Evolutionary conservation across 2,888 invertebrate species (phyloP).

Genomic region (Melitaea athalia): DNA sequence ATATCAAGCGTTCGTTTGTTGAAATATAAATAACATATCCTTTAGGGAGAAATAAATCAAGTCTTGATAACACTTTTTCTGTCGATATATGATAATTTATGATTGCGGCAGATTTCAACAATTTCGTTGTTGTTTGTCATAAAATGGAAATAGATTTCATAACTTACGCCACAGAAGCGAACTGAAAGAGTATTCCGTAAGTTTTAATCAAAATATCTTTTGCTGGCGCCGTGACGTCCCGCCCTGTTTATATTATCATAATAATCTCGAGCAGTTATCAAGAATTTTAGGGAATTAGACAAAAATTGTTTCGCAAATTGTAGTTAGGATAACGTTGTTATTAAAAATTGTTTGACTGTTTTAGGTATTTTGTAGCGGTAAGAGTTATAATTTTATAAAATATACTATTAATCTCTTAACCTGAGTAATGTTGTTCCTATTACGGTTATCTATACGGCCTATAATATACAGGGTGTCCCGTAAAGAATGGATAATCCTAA

Average conservation of each 20-base stretch:
- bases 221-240: slow-evolving; percentile 25
- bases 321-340: background rate
- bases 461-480: too few species aligned
- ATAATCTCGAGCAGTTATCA: slow-evolving; percentile 21
- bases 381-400: background rate
- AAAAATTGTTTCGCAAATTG: background rate
- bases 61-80: background rate
- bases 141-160: slow-evolving; percentile 4
- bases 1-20: too few species aligned
- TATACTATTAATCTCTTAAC: background rate
- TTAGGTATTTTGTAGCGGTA: background rate
- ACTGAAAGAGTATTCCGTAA: slow-evolving; percentile 28
- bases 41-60: background rate
- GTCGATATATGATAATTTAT: background rate
- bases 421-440: too few species aligned
- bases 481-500: too few species aligned
- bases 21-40: too few species aligned
- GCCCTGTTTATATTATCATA: slow-evolving; percentile 32
- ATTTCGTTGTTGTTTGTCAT: background rate
- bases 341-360: background rate
- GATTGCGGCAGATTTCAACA: background rate
- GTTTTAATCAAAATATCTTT: slow-evolving; percentile 36
- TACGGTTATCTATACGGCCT: too few species aligned
- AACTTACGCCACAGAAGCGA: slow-evolving; percentile 22
- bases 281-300: slow-evolving; percentile 28